Evolutionary conservation across 2,888 invertebrate genomes (phyloP).

Genomic region (Synergus umbraculus): DNA sequence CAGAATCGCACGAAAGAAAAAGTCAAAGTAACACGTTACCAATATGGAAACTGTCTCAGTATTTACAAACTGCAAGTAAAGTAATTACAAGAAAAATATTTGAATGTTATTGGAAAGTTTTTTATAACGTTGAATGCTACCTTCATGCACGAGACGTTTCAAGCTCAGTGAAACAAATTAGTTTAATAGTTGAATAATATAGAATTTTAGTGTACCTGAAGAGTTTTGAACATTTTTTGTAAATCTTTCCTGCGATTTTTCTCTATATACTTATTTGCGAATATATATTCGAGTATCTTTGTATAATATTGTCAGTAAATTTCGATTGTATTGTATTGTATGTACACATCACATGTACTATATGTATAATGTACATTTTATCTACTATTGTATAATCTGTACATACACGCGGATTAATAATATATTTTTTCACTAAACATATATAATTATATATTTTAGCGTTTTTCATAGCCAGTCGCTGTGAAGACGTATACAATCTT

Average conservation of each 20-base stretch:
- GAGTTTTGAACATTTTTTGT: background rate
- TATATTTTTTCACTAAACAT: conserved; percentile 43
- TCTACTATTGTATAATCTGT: conserved; percentile 1
- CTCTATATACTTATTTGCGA: background rate
- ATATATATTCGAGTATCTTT: background rate
- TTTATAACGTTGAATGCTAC: background rate
- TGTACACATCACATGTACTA: conserved; percentile 39
- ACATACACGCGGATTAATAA: conserved; percentile 33
- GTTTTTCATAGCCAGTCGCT: too few relatives aligned
- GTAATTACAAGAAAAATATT: too few relatives aligned
- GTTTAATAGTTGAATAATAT: background rate
- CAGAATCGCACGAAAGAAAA: background rate
- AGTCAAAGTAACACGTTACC: background rate
- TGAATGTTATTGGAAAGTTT: too few relatives aligned
- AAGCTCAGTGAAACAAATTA: conserved; percentile 7
- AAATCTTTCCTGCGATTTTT: background rate
- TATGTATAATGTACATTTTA: conserved; percentile 18
- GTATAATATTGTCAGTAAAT: background rate
- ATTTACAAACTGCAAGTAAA: too few relatives aligned
- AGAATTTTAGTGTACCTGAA: background rate
- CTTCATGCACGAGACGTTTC: background rate
- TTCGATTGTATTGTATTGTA: background rate
- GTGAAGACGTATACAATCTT: too few relatives aligned
- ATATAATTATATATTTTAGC: background rate
- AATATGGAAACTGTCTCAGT: background rate